Percentiles rank a stretch among this genome's conserved stretches.
Conservation (phyloP, 2,113 vertebrate species). For the Macroglossus sobrinus region DNA sequence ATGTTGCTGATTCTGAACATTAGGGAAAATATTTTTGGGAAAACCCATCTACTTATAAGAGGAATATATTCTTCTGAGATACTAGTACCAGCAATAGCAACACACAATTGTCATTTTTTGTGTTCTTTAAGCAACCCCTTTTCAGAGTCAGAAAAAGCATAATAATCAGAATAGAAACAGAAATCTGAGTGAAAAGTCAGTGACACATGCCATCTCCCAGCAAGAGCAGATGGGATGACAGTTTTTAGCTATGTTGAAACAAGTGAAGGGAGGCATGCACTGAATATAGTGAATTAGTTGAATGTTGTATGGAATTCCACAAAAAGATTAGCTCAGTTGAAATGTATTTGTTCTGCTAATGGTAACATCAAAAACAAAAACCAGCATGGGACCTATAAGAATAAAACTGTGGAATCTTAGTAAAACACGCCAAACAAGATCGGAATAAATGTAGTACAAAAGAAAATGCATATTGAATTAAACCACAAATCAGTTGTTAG, state of each 20-base stretch:
- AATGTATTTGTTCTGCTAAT: not conserved
- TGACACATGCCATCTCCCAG: not conserved
- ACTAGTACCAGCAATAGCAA: not conserved
- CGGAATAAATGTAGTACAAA: not conserved
- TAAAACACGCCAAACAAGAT: not conserved
- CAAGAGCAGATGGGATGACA: slow-evolving; percentile 14
- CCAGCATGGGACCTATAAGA: not conserved
- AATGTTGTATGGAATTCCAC: not conserved
- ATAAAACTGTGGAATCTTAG: not conserved
- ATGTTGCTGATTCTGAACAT: not conserved
- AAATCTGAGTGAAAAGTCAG: slow-evolving; percentile 11
- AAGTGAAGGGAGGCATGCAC: not conserved
- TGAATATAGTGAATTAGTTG: not conserved
- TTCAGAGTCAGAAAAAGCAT: not conserved
- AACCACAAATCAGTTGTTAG: not conserved
- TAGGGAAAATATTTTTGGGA: not conserved
- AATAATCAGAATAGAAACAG: not conserved
- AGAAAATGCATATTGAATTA: not conserved
- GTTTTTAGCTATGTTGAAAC: not conserved
- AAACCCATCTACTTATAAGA: not conserved
- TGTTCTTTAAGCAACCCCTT: not conserved
- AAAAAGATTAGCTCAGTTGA: not conserved
- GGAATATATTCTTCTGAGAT: not conserved
- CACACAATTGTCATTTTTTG: not conserved
- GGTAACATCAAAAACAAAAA: not conserved